Evolutionary conservation across 1,140 invertebrate species (phyloP).

Genomic region (Bombus breviceps): DNA sequence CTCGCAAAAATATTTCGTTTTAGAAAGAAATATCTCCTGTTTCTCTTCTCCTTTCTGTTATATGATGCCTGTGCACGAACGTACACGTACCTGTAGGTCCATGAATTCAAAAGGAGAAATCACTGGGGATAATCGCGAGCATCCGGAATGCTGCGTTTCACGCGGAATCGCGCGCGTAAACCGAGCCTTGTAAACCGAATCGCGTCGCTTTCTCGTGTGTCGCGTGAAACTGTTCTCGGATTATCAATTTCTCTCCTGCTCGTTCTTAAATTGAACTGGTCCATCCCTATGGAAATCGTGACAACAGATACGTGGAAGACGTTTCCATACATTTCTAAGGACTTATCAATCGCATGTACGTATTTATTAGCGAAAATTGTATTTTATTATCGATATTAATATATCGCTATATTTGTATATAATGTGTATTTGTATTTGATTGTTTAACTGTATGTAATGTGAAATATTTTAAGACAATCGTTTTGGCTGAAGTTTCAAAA

Average conservation of each 20-base stretch:
- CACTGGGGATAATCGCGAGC: slow-evolving; percentile 1
- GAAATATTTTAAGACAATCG: too few relatives aligned
- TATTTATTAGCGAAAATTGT: too few relatives aligned
- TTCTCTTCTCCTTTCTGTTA: neutral
- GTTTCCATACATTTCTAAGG: neutral
- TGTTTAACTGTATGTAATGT: too few relatives aligned
- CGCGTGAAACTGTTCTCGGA: neutral
- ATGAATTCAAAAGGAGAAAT: neutral
- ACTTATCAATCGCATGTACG: too few relatives aligned
- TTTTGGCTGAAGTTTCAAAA: too few relatives aligned
- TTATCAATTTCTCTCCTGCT: neutral
- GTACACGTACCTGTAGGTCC: too few relatives aligned
- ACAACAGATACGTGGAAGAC: neutral
- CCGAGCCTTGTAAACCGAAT: neutral
- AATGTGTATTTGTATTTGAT: too few relatives aligned
- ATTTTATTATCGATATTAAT: too few relatives aligned
- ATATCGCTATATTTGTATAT: too few relatives aligned
- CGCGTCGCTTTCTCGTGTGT: neutral
- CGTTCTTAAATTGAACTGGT: neutral
- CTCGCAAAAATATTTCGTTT: neutral
- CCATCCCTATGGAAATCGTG: neutral
- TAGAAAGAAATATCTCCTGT: neutral
- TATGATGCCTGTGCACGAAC: neutral
- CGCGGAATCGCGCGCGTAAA: neutral
- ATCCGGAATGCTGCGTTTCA: neutral